These are phyloP conservation scores for Fistularia commersonii DNA, from an alignment of 2,797 vertebrate species.

Conservation along the genomic window DNA sequence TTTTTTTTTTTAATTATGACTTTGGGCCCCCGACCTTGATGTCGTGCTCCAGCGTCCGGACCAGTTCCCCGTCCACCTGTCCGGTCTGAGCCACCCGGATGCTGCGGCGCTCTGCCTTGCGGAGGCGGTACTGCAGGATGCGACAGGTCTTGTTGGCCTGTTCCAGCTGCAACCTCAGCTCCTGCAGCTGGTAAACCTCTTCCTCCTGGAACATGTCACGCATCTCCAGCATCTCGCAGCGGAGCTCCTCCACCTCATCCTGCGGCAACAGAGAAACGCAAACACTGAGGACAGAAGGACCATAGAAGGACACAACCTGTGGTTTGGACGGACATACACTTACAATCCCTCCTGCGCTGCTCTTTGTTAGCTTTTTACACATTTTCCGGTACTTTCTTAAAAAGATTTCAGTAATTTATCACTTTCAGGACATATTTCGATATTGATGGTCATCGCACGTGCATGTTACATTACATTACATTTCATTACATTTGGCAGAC, in stretches of 20 bases:
- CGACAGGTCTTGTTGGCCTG: slow-evolving; percentile 94
- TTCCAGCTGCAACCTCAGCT: slow-evolving; percentile 91
- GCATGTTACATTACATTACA: too few relatives aligned
- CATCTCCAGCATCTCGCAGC: slow-evolving; percentile 97
- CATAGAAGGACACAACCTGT: background rate
- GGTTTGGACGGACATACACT: too few relatives aligned
- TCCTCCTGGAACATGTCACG: slow-evolving; percentile 97
- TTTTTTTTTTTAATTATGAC: background rate
- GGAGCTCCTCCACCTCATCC: slow-evolving; percentile 96
- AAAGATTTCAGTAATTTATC: too few relatives aligned
- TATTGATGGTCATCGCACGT: too few relatives aligned
- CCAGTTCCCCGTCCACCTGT: slow-evolving; percentile 92
- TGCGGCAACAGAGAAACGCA: slow-evolving; percentile 38
- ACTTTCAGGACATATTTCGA: too few relatives aligned
- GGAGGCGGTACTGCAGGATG: slow-evolving; percentile 95
- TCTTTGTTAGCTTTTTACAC: too few relatives aligned
- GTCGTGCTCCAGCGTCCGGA: slow-evolving; percentile 92
- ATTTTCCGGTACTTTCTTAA: too few relatives aligned
- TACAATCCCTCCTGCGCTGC: too few relatives aligned
- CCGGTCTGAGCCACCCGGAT: slow-evolving; percentile 91
- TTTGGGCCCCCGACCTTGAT: slow-evolving; percentile 80
- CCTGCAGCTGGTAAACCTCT: slow-evolving; percentile 92
- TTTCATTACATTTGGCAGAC: too few relatives aligned
- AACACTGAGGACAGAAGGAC: slow-evolving; percentile 2
- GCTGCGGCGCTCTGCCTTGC: slow-evolving; percentile 93